Evolutionary conservation across 2,888 invertebrate species (phyloP).

Genomic region (Pterostichus niger): DNA sequence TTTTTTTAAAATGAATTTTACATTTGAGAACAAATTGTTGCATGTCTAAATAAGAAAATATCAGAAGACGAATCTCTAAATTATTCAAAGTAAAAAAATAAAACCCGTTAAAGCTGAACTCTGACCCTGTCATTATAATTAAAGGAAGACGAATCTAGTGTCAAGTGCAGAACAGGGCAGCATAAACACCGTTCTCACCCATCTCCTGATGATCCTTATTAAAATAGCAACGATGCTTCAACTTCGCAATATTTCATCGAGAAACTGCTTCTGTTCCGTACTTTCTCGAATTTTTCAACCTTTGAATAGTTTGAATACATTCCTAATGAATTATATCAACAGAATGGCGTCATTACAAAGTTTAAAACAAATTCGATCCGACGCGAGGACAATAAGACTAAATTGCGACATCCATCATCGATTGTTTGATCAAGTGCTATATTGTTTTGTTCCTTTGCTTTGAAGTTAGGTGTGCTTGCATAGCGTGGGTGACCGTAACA

Average conservation of each 20-base stretch:
- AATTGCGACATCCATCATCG: constrained; percentile 46
- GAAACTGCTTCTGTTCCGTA: neutral
- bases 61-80: neutral
- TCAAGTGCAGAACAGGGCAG: constrained; percentile 10
- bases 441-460: constrained; percentile 9
- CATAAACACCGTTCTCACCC: constrained; percentile 18
- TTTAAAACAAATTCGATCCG: constrained; percentile 41
- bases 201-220: constrained; percentile 19
- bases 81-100: constrained; percentile 30
- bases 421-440: constrained; percentile 52
- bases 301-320: constrained; percentile 24
- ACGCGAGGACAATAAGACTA: constrained; percentile 21
- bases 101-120: constrained; percentile 16
- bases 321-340: constrained; percentile 39
- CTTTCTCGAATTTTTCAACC: neutral
- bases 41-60: too few species aligned
- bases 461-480: constrained; percentile 14
- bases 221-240: neutral
- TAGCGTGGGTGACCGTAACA: constrained; percentile 43
- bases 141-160: constrained; percentile 33
- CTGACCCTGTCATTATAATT: constrained; percentile 30
- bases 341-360: constrained; percentile 23
- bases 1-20: too few species aligned
- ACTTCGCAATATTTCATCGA: neutral
- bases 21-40: too few species aligned